Base-by-base conservation (phyloP, 2,888 invertebrate species). In the Mythimna albipuncta region DNA sequence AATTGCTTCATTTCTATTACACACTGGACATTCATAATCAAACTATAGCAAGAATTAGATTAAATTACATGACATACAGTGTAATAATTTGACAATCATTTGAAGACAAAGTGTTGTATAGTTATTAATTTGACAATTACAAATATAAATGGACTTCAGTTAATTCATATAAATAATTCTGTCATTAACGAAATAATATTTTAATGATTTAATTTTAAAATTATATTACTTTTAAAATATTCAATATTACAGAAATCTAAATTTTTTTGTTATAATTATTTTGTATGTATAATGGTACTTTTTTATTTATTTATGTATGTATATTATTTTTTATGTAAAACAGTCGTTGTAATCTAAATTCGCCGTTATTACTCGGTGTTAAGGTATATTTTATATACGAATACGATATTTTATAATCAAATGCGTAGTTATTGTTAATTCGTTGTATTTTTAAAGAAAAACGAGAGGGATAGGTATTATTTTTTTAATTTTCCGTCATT, bases 321-420 rank as follows among this genome's bases (percentile, higher is more conserved):
- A 6, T 6, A 69, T 64, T 67, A 52, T 55, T 47, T 62, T 83
- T 70, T 71, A 63, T 72, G 59, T 78, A 71, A 77, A 74, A 84
- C 77, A 78, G 80, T 89, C 89, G 89, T 89, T 89, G 89, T 89
- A 70, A 68, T 75, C 68, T 88, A 88, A 88, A 88, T 88, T 88
- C 88, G 86, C 86, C 82, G 65, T 79, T 72, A 69, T 61, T 76
- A 71, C 68, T 73, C 55, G 71, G 64, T 69, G 32, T 73, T 47
- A 67, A 21, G 35, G 19, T 75, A 77, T 74, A 77, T 69, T 71
- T 81, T 63, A 69, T 69, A 64, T 71, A 74, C 61, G 61, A 68
- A 68, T 80, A 74, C 52, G 35, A 68, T 77, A 67, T 59, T 83
- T 64, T 73, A 70, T 66, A 69, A 75, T 77, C 59, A 64, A 64